Evolutionary conservation across 53 echinoderm and acorn worm species (phyloP), one percentile per base, ranked within the genome.

Genomic region (Apostichopus leukothele): DNA sequence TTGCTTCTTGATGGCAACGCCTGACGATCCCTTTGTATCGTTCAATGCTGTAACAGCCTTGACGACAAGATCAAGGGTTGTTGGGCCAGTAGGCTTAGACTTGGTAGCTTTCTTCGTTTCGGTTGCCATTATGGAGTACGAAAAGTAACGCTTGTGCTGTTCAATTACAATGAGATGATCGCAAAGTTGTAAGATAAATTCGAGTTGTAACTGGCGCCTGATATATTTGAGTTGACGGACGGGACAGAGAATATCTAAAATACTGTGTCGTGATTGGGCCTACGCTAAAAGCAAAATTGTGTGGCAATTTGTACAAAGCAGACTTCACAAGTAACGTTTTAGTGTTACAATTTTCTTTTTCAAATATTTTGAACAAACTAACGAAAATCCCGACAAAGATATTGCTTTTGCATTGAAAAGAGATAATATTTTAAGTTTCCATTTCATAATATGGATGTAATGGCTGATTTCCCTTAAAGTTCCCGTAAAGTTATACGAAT

Each of bases 11-110:
- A 96, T 93, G 79, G 88, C 92, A 53, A 91, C 91, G 80, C 59
- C 53, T 5, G 96, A 96, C n/a, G 96, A 96, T 16, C 96, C 96
- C 51, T 90, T 89, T 3, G 92, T 89, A 77, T 96, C 96, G 75
- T 94, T 92, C 88, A 96, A 60, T 10, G 91, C 92, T 18, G 90
- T 73, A 84, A 96, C 84, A 16, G 96, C 96, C 18, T 91, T 90
- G 11, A 54, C 83, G 52, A 96, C 88, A 91, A 96, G 92, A 66
- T 86, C 89, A 76, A 80, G 84, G 59, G 92, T 74, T 12, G 91
- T 60, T 53, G 96, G 96, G 27, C 94, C 94, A 61, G 89, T 83
- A 9, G 90, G 83, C 66, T 63, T 71, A 11, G 87, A 13, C 79
- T 78, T 89, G 12, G 11, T 63, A 55, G 74, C 52, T 83, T 81